A percentile compares a stretch with the other conserved stretches of the same genome.
Conservation (phyloP, 1,140 invertebrate genomes). For the Radopholus similis region DNA sequence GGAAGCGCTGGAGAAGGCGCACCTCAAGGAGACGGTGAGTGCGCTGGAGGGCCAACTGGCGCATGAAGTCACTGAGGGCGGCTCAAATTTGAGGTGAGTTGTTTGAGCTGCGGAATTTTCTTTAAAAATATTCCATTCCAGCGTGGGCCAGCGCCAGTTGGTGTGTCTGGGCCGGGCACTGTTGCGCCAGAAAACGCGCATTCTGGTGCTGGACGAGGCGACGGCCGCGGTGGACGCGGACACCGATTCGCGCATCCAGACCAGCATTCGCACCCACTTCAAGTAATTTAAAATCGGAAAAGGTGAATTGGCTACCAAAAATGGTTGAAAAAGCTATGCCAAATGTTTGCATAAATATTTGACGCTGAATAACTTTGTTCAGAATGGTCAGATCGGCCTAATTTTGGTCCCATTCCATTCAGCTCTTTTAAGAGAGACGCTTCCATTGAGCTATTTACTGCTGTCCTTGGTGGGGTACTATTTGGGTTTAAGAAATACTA, state of each 20-base stretch:
- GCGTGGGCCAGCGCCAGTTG: slow-evolving; percentile 72
- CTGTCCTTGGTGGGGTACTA: too few relatives aligned
- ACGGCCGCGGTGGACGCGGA: slow-evolving; percentile 77
- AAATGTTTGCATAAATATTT: too few relatives aligned
- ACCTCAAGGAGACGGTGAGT: slow-evolving; percentile 61
- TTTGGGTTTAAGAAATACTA: too few relatives aligned
- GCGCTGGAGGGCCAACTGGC: slow-evolving; percentile 50
- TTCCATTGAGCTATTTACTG: too few relatives aligned
- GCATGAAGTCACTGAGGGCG: slow-evolving; percentile 61
- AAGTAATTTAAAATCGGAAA: neutral
- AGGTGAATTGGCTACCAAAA: neutral
- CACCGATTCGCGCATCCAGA: slow-evolving; percentile 62
- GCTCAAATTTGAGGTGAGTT: slow-evolving; percentile 62
- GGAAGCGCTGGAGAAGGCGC: slow-evolving; percentile 74
- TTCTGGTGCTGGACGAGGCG: slow-evolving; percentile 79
- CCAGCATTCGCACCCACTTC: slow-evolving; percentile 12
- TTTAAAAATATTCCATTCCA: slow-evolving; percentile 25
- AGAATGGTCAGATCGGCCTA: too few relatives aligned
- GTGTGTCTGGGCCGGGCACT: slow-evolving; percentile 73
- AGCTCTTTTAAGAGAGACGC: too few relatives aligned
- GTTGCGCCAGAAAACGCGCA: slow-evolving; percentile 53
- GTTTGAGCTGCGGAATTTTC: neutral
- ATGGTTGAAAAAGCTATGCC: too few relatives aligned
- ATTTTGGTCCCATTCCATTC: too few relatives aligned
- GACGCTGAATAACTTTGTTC: too few relatives aligned